A percentile compares a stretch with the other conserved stretches of the same genome.
Conservation (phyloP, 2,113 vertebrate genomes). For the Chloropsis cyanopogon region DNA sequence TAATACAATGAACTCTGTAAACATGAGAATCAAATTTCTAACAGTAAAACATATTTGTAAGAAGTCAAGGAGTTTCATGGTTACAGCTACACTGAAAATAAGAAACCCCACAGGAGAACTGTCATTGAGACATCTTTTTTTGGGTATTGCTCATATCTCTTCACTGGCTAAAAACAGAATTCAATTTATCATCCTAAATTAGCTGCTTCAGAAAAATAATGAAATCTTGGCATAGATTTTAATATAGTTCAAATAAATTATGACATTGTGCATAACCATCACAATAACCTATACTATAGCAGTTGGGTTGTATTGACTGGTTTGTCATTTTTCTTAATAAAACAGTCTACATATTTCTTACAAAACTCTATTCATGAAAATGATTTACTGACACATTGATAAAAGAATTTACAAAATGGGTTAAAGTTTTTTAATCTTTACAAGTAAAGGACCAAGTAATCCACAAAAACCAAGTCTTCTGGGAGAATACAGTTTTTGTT, state of each 20-base stretch:
- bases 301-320: neutral
- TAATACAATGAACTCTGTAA: neutral
- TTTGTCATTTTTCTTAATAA: neutral
- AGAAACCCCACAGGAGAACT: neutral
- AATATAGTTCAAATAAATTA: neutral
- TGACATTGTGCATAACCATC: neutral
- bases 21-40: neutral
- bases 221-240: neutral
- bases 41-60: neutral
- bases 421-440: neutral
- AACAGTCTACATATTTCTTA: neutral
- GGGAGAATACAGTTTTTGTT: accelerated
- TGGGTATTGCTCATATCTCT: neutral
- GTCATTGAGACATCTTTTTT: neutral
- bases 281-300: neutral
- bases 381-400: neutral
- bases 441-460: neutral
- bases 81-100: neutral
- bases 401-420: neutral
- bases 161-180: neutral
- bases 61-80: neutral
- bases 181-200: neutral
- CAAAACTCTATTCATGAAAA: neutral
- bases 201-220: neutral
- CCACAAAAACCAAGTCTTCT: too few relatives aligned